phyloP scores from a whole-genome alignment of 2,113 vertebrate genomes.

The Aegithalos caudatus region DNA sequence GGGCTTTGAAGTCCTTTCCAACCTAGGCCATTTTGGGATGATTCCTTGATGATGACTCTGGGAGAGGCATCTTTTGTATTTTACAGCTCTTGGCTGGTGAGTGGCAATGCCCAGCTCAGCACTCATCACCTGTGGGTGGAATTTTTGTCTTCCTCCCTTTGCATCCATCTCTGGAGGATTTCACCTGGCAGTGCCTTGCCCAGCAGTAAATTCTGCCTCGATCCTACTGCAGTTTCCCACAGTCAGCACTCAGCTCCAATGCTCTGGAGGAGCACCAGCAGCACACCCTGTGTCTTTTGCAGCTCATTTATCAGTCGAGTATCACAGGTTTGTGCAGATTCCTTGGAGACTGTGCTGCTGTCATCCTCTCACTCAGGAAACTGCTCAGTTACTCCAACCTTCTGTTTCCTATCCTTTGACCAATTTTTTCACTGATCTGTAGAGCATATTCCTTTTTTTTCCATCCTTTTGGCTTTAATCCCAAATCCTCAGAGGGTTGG shows the following conservation, averaged over 20 bases:
- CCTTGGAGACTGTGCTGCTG: background rate
- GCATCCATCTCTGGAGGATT: background rate
- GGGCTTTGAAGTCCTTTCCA: background rate
- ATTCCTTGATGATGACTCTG: background rate
- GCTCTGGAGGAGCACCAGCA: background rate
- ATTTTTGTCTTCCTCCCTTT: background rate
- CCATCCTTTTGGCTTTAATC: background rate
- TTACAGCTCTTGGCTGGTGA: background rate
- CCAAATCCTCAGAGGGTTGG: background rate
- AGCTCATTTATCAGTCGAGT: background rate
- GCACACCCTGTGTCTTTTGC: background rate
- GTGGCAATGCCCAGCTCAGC: background rate
- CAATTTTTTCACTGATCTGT: background rate
- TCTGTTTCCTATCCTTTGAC: background rate
- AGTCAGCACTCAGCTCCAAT: background rate
- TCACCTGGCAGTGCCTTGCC: background rate
- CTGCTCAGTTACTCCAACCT: background rate
- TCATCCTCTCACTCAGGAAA: background rate
- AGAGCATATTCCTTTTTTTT: background rate
- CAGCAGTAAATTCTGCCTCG: background rate
- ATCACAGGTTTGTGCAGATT: background rate
- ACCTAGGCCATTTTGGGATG: background rate
- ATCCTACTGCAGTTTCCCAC: background rate
- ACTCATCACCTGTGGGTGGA: fast-evolving
- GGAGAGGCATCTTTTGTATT: background rate